Evolutionary conservation across 2,113 vertebrate genomes (phyloP), one percentile per base, ranked within the genome.

Genomic region (Gobiocypris rarus): DNA sequence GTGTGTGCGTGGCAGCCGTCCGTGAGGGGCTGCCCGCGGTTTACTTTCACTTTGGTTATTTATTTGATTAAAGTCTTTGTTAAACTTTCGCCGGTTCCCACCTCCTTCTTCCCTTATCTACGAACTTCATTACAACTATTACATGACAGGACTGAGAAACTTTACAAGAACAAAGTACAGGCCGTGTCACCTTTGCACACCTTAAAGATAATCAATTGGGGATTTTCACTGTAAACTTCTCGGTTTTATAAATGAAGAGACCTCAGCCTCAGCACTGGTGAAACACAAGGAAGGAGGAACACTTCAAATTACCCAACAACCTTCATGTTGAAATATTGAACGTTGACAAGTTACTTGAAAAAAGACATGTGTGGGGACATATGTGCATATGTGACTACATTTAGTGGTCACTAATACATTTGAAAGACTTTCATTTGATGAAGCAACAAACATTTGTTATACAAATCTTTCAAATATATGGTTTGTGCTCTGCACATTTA

Each of bases 241-340:
- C 22, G 10, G 38, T 71, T 45, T 41, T n/a, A n/a, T 28, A 69
- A 22, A 4, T 69, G 1, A 69, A 67, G 15, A 67, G 3, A 38
- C 8, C 65, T 19, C 63, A 67, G 34, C 13, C 41, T 71, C 11
- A 45, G 41, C 8, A 9, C 38, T 43, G 38, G 69, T 9, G 69
- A 48, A 73, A 11, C 70, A 48, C 3, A 48, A 73, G 70, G 41
- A 73, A 73, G 22, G 41, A 73, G 41, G 70, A 73, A 73, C 38
- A 45, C 69, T 24, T 24, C 2, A 45, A 45, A 73, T 45, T 48
- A 48, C n/a, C n/a, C n/a, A n/a, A n/a, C 11, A 6, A 45, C 65
- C 17, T 22, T 19, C 34, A 11, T 41, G 65, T 22, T 38, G 65
- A 38, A 69, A 69, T 11, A 9, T 69, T n/a, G 9, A 13, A 41